Conservation (phyloP, 2,113 vertebrate species). For the Nothobranchius furzeri region DNA sequence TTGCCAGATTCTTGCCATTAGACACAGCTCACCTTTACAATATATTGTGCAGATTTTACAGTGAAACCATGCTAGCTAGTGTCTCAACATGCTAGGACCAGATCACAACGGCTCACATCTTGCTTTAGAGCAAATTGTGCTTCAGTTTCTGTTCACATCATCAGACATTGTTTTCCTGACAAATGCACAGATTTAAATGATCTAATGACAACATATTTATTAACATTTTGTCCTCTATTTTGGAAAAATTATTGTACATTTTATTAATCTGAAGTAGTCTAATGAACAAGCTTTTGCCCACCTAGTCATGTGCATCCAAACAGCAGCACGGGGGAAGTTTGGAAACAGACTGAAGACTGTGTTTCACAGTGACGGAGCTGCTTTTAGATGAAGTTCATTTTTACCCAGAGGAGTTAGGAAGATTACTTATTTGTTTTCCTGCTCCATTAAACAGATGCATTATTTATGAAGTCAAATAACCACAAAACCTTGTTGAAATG, state of each 20-base stretch:
- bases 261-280: slow-evolving; percentile 38
- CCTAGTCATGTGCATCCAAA: slow-evolving; percentile 39
- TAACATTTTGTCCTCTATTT: too few relatives aligned
- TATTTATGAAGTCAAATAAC: slow-evolving; percentile 78
- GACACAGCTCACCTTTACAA: too few relatives aligned
- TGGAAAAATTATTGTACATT: slow-evolving; percentile 1
- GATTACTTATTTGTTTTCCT: slow-evolving; percentile 78
- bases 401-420: slow-evolving; percentile 63
- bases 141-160: too few relatives aligned
- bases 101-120: too few relatives aligned
- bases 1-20: too few relatives aligned
- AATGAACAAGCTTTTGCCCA: slow-evolving; percentile 39
- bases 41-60: too few relatives aligned
- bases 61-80: too few relatives aligned
- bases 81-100: too few relatives aligned
- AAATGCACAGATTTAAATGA: too few relatives aligned
- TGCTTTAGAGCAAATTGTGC: too few relatives aligned
- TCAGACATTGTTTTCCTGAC: too few relatives aligned
- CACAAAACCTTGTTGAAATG: slow-evolving; percentile 69
- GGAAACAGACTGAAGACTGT: slow-evolving; percentile 59
- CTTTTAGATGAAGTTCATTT: slow-evolving; percentile 71
- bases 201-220: too few relatives aligned
- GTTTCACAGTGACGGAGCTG: slow-evolving; percentile 52
- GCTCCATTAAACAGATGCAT: slow-evolving; percentile 79
- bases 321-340: slow-evolving; percentile 37